phyloP scores from a whole-genome alignment of 2,113 vertebrate species.

The Bathybates hornii region DNA sequence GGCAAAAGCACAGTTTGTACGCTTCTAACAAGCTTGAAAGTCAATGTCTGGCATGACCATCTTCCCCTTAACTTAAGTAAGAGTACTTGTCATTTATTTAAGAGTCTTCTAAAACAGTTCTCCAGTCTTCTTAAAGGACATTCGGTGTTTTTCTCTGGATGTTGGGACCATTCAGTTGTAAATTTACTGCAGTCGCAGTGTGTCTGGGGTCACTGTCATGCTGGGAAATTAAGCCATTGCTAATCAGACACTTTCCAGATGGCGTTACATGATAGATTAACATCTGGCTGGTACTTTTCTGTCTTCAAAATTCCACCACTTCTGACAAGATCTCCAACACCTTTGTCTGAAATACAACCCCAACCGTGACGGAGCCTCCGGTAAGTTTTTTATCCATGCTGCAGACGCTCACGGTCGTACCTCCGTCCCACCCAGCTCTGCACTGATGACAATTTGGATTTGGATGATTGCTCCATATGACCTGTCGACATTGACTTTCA shows the following conservation, averaged over 20 bases:
- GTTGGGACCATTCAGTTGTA: neutral
- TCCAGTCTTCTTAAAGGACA: neutral
- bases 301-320: neutral
- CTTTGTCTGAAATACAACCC: neutral
- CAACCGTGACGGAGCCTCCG: accelerated
- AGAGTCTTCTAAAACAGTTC: neutral
- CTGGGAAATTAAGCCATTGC: neutral
- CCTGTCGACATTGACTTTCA: neutral
- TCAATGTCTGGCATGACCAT: neutral
- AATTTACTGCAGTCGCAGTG: neutral
- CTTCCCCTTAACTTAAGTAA: neutral
- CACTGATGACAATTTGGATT: neutral
- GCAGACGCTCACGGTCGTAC: neutral
- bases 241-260: neutral
- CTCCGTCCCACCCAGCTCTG: neutral
- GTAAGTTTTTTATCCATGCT: neutral
- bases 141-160: neutral
- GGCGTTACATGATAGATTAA: neutral
- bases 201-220: neutral
- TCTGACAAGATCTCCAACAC: neutral
- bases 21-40: neutral
- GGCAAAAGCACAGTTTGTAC: neutral
- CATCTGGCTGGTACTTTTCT: neutral
- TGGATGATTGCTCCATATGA: neutral
- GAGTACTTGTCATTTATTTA: neutral